phyloP scores from a whole-genome alignment of 2,888 invertebrate genomes.

The Chrysolina oricalcia region DNA sequence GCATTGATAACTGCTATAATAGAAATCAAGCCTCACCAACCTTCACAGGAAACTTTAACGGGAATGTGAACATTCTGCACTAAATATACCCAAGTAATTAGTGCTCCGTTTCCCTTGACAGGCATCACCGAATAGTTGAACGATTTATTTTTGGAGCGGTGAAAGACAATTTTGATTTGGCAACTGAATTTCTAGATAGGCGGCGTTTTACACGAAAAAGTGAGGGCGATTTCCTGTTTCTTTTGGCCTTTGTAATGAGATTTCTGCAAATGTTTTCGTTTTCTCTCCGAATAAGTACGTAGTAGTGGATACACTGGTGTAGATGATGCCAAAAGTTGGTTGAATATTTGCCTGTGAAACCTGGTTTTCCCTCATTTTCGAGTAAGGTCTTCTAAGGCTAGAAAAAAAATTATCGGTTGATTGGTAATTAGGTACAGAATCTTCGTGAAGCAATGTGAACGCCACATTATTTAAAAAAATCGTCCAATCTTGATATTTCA shows the following conservation, averaged over 20 bases:
- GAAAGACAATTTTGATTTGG: constrained; percentile 68
- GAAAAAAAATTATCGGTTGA: too few relatives aligned
- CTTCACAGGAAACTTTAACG: constrained; percentile 55
- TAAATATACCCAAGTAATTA: constrained; percentile 63
- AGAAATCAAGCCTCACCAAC: background rate
- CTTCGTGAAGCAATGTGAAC: too few relatives aligned
- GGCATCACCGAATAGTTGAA: constrained; percentile 64
- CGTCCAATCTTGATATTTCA: too few relatives aligned
- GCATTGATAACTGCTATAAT: background rate
- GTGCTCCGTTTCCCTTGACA: constrained; percentile 65
- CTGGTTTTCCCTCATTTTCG: too few relatives aligned
- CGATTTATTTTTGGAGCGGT: constrained; percentile 63
- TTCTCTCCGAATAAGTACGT: too few relatives aligned
- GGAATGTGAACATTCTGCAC: constrained; percentile 53
- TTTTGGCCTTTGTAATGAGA: background rate
- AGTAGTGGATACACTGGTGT: too few relatives aligned
- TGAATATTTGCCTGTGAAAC: too few relatives aligned
- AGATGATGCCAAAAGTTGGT: too few relatives aligned
- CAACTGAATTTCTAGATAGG: constrained; percentile 57
- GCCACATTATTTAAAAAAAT: too few relatives aligned
- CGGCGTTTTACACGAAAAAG: background rate
- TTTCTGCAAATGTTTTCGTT: background rate
- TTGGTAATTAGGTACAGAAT: too few relatives aligned
- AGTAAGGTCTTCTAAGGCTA: too few relatives aligned
- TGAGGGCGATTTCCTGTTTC: constrained; percentile 7